Evolutionary conservation across 2,888 invertebrate genomes (phyloP).

Genomic region (Limnephilus auricula): DNA sequence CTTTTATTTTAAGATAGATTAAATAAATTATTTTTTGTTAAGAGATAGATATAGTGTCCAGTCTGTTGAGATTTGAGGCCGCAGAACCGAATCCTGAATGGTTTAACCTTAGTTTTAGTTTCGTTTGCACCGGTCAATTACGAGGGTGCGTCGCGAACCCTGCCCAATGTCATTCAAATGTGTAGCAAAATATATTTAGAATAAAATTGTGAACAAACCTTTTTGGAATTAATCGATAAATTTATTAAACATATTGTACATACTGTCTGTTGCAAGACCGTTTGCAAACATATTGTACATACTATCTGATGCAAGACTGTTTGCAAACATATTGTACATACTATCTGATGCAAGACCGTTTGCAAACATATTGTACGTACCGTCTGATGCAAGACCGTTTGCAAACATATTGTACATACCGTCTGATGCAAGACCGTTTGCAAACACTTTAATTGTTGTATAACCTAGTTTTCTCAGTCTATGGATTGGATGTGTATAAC

Average conservation of each 20-base stretch:
- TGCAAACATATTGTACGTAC: neutral
- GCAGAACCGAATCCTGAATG: neutral
- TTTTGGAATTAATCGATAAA: neutral
- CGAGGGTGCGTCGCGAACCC: neutral
- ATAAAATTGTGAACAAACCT: neutral
- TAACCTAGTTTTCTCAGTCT: neutral
- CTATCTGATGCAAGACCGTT: neutral
- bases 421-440: neutral
- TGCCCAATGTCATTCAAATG: neutral
- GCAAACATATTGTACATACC: neutral
- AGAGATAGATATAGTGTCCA: neutral
- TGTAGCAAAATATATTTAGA: neutral
- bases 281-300: too few relatives aligned
- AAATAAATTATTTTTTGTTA: constrained; percentile 2
- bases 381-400: too few relatives aligned
- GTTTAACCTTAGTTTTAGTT: neutral
- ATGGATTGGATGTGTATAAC: neutral
- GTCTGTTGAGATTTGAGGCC: neutral
- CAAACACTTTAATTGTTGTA: neutral
- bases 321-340: too few relatives aligned
- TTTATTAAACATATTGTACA: neutral
- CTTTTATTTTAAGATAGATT: neutral
- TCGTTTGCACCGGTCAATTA: neutral
- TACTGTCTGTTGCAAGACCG: neutral
- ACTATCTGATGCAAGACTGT: neutral